Percentiles rank a stretch among this genome's conserved stretches.
Conservation (phyloP, 1,140 invertebrate species). For the Lepidurus packardi region DNA sequence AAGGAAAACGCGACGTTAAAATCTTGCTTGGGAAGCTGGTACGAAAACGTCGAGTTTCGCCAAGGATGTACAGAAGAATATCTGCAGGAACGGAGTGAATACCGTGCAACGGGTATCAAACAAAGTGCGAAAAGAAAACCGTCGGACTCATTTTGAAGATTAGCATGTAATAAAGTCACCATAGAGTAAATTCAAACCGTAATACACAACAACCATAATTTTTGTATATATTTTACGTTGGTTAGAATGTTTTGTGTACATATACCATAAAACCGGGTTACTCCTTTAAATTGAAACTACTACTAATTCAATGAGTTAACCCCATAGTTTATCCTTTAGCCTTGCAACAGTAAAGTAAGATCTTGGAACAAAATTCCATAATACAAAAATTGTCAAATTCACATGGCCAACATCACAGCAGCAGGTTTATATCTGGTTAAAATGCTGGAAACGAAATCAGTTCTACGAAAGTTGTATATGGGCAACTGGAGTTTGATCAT, state of each 20-base stretch:
- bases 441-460: constrained; percentile 5
- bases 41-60: constrained; percentile 64
- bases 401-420: neutral
- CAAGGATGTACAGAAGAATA: constrained; percentile 69
- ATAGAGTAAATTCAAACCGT: neutral
- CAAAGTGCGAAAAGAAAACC: constrained; percentile 36
- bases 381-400: neutral
- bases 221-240: constrained; percentile 22
- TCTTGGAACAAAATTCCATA: neutral
- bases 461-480: neutral
- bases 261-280: constrained; percentile 24
- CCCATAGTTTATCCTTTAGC: neutral
- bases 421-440: neutral
- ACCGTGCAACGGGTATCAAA: constrained; percentile 65
- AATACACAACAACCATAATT: neutral
- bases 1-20: constrained; percentile 61
- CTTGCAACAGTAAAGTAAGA: neutral
- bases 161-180: neutral
- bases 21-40: constrained; percentile 68
- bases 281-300: neutral
- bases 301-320: neutral
- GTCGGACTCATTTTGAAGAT: neutral
- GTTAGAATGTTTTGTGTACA: constrained; percentile 25
- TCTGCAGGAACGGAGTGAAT: constrained; percentile 71
- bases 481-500: neutral